Conservation (phyloP, 2,113 vertebrate genomes). For the Antidorcas marsupialis region DNA sequence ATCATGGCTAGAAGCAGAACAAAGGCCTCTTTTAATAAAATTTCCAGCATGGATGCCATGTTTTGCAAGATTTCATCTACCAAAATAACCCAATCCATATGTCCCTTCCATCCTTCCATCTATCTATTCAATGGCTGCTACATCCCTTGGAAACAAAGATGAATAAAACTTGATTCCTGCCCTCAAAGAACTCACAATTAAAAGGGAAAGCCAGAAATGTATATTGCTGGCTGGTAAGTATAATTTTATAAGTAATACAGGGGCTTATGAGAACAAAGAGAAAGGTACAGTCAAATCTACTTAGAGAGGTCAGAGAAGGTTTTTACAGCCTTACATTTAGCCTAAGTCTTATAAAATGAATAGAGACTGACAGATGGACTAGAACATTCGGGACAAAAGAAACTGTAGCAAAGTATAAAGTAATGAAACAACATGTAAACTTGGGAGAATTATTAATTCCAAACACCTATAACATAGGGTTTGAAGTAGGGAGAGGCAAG, state of each 20-base stretch:
- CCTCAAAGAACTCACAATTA: slow-evolving; percentile 12
- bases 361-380: background rate
- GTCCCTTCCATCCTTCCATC: slow-evolving; percentile 17
- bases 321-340: background rate
- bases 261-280: background rate
- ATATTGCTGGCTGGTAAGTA: background rate
- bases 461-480: background rate
- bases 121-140: slow-evolving; percentile 37
- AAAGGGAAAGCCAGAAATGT: slow-evolving; percentile 17
- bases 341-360: background rate
- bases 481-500: background rate
- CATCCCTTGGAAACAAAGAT: slow-evolving; percentile 12
- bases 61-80: slow-evolving; percentile 52
- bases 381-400: background rate
- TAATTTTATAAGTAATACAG: background rate
- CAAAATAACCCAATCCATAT: slow-evolving; percentile 51
- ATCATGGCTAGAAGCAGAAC: background rate
- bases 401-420: background rate
- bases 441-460: background rate
- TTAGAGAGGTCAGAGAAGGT: background rate
- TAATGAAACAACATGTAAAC: background rate
- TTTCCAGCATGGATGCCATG: slow-evolving; percentile 50
- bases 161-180: slow-evolving; percentile 33
- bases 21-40: slow-evolving; percentile 47
- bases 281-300: background rate